These are phyloP conservation scores for Scaptomyza cyrtandrae DNA, from an alignment of 2,888 invertebrate species.

Conservation along the genomic window DNA sequence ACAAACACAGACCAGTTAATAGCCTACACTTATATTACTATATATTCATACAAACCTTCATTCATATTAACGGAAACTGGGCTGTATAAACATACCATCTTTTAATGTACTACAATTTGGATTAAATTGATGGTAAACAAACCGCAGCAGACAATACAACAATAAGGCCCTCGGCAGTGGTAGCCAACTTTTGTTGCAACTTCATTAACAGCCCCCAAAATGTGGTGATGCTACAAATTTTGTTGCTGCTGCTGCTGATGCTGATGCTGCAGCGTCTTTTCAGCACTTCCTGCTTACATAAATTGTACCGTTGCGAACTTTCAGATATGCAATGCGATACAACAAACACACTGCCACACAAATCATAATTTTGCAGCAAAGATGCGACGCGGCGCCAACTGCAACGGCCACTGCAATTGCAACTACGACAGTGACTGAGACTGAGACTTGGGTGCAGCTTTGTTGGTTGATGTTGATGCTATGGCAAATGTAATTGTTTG, in stretches of 20 bases:
- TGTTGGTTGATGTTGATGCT: constrained; percentile 24
- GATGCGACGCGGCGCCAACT: constrained; percentile 30
- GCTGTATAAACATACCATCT: constrained; percentile 20
- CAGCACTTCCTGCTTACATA: constrained; percentile 72
- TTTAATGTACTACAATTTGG: constrained; percentile 31
- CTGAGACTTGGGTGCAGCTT: constrained; percentile 45
- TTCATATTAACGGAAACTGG: constrained; percentile 40
- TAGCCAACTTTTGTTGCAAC: constrained; percentile 42
- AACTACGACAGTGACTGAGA: not conserved
- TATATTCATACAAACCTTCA: constrained; percentile 22
- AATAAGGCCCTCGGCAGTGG: constrained; percentile 50
- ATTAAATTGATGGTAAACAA: constrained; percentile 73
- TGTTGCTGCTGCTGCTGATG: constrained; percentile 12
- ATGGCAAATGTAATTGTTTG: constrained; percentile 66
- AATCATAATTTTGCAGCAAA: constrained; percentile 54
- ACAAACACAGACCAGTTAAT: too few relatives aligned
- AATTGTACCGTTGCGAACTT: constrained; percentile 53
- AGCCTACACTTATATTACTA: too few relatives aligned
- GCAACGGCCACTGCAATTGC: constrained; percentile 5
- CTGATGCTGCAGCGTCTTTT: constrained; percentile 18
- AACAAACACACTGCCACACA: constrained; percentile 63
- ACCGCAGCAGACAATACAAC: constrained; percentile 63
- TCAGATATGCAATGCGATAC: constrained; percentile 46
- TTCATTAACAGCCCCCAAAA: constrained; percentile 53
- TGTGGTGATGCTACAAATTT: constrained; percentile 25